Evolutionary conservation across 2,888 invertebrate genomes (phyloP).

Genomic region (Thymelicus acteon): DNA sequence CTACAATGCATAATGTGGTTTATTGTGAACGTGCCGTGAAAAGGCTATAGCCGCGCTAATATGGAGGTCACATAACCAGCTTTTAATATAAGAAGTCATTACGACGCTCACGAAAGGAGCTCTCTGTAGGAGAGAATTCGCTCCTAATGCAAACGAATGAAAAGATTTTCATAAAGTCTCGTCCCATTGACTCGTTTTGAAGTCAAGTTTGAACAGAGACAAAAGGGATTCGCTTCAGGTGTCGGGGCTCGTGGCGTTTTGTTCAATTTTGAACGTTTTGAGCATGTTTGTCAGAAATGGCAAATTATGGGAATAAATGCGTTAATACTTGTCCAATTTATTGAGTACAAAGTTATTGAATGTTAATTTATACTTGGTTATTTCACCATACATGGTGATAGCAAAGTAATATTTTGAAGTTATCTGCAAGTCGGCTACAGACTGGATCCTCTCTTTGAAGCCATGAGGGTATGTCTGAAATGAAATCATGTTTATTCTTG

Average conservation of each 20-base stretch:
- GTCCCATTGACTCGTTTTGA: constrained; percentile 20
- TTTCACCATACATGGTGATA: too few species aligned
- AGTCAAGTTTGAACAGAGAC: constrained; percentile 16
- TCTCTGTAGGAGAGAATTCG: constrained; percentile 22
- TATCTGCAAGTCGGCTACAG: too few species aligned
- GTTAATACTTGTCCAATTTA: too few species aligned
- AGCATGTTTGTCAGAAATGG: not conserved
- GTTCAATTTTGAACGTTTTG: not conserved
- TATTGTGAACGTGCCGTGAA: constrained; percentile 1
- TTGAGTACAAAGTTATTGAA: too few species aligned
- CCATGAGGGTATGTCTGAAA: too few species aligned
- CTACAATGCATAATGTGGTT: constrained; percentile 12
- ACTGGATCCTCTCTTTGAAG: too few species aligned
- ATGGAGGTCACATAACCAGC: constrained; percentile 18
- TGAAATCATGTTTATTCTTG: too few species aligned
- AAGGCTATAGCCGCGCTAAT: constrained; percentile 24
- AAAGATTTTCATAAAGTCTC: constrained; percentile 28
- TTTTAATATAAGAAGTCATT: constrained; percentile 32
- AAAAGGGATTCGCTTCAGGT: not conserved
- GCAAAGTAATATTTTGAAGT: too few species aligned
- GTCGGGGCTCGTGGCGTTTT: not conserved
- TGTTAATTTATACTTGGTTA: too few species aligned
- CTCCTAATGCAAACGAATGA: constrained; percentile 27
- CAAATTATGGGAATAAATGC: too few species aligned
- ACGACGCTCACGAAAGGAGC: not conserved